Evolutionary conservation across 2,113 vertebrate species (phyloP).

Genomic region (Toxostoma redivivum): DNA sequence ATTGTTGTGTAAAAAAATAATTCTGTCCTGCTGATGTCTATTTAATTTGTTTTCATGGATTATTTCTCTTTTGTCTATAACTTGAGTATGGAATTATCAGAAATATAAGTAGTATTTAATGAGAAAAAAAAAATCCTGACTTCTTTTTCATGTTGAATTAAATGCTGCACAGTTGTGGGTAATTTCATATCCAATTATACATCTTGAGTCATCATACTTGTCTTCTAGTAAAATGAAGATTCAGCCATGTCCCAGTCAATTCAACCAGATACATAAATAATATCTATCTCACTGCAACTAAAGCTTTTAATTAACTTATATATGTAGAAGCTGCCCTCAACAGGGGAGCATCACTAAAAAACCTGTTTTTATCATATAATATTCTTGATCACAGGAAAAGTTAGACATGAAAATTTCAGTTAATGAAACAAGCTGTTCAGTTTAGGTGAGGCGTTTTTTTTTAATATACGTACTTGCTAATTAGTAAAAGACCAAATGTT

Average conservation of each 20-base stretch:
- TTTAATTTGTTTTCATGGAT: background rate
- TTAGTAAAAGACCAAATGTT: background rate
- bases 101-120: background rate
- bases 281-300: background rate
- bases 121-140: background rate
- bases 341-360: background rate
- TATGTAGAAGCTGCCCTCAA: slow-evolving; percentile 5
- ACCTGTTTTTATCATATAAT: background rate
- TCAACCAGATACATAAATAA: background rate
- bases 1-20: background rate
- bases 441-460: background rate
- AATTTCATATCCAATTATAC: background rate
- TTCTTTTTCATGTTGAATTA: background rate
- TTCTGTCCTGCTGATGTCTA: background rate
- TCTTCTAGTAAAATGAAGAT: background rate
- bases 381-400: background rate
- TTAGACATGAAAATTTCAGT: background rate
- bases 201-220: background rate
- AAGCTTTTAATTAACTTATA: background rate
- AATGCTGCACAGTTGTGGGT: background rate
- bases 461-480: background rate
- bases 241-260: background rate
- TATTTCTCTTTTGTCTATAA: background rate
- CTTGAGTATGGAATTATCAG: background rate
- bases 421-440: background rate